These are phyloP conservation scores for Phaonia tiefii DNA, from an alignment of 2,888 invertebrate species.

Conservation along the genomic window DNA sequence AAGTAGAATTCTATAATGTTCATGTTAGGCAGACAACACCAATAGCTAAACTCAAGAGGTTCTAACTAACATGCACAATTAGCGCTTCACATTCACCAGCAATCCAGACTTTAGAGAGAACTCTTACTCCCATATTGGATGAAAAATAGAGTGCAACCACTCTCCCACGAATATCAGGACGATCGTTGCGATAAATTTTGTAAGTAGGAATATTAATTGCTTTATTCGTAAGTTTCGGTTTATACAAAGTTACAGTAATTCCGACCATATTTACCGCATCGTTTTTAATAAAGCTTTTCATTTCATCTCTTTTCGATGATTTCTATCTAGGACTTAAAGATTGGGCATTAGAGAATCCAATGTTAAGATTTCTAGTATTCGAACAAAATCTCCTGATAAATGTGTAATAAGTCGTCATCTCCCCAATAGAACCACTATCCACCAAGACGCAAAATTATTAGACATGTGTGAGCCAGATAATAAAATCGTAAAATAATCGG, in stretches of 20 bases:
- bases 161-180: background rate
- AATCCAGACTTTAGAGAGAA: background rate
- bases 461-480: too few species aligned
- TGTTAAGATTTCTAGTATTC: background rate
- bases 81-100: background rate
- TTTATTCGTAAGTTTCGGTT: background rate
- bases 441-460: too few species aligned
- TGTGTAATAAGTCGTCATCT: background rate
- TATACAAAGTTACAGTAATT: background rate
- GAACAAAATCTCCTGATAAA: background rate
- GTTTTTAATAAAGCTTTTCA: background rate
- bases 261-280: background rate
- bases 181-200: background rate
- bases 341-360: background rate
- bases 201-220: background rate
- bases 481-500: too few species aligned
- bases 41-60: background rate
- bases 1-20: background rate
- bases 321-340: background rate
- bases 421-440: background rate
- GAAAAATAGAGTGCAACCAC: background rate
- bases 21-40: background rate
- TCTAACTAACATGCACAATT: background rate
- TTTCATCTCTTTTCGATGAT: background rate
- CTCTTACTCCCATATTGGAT: too few species aligned